Base-by-base conservation (phyloP, 2,113 vertebrate genomes). In the Brachypodius melanocephalos region DNA sequence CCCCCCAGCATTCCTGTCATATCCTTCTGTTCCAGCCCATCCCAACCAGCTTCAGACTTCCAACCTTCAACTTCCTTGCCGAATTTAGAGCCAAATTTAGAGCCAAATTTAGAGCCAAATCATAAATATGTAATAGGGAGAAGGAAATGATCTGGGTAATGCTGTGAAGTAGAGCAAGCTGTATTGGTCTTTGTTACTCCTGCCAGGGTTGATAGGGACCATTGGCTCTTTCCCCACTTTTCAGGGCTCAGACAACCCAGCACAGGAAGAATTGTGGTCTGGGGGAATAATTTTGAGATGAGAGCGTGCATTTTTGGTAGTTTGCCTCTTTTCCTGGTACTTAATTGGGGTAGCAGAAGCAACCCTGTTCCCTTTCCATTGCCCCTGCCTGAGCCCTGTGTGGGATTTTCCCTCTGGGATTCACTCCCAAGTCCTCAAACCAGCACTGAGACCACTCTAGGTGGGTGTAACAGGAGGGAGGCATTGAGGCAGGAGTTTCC, bases 11-110 rank as follows among this genome's bases (percentile, higher is more conserved):
- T 31, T 57, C 63, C 62, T 22, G 15, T 34, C 18, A 2, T 12
- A 24, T n/a, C n/a, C 9, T 25, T 58, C 38, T 24, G 0, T 17
- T 17, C 58, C 43, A 8, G 8, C 11, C 5, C 67, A n/a, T 65
- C 43, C 42, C 1, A 0, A 8, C 21, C 3, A 5, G 32, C 48
- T 22, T 32, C n/a, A 12, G 20, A 1, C 29, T 72, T 36, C 55
- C 58, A 71, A 7, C 48, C 67, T 61, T 11, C 31, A 57, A 8
- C 73, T 77, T 73, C 29, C 32, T 40, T 45, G 57, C 38, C 0
- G 2, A 14, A 28, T 87, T 43, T 29, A 38, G 61, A 77, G 82
- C 38, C 38, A 21, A 62, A 72, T 87, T 43, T 29, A 38, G 61
- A 77, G 82, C 38, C 38, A 21, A 62, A 72, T 90, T 82, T 90